A percentile compares a stretch with the other conserved stretches of the same genome.
Evolutionary conservation across 2,888 invertebrate genomes (phyloP).

Genomic region (Eupithecia exiguata): DNA sequence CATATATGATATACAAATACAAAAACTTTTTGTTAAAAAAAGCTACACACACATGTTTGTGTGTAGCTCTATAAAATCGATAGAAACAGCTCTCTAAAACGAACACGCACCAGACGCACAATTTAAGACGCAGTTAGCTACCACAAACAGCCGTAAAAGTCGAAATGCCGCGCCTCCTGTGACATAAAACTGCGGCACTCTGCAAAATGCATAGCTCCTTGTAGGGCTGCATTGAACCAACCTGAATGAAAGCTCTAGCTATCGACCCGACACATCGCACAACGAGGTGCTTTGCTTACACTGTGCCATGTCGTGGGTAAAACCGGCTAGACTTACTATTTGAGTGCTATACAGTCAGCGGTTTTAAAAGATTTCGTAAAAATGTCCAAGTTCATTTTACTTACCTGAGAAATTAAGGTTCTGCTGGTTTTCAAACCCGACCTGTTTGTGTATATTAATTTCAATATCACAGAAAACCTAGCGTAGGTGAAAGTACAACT

Average conservation of each 20-base stretch:
- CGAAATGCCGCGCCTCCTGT: conserved; percentile 17
- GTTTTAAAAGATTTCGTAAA: background rate
- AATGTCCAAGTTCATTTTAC: background rate
- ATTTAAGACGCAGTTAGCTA: conserved; percentile 10
- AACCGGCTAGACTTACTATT: conserved; percentile 25
- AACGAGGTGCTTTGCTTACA: conserved; percentile 9
- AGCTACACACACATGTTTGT: too few relatives aligned
- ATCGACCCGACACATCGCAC: conserved; percentile 48
- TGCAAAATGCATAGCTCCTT: conserved; percentile 32
- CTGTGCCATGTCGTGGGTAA: conserved; percentile 34
- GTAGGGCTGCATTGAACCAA: conserved; percentile 42
- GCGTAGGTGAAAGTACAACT: background rate
- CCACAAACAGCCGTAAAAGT: conserved; percentile 15
- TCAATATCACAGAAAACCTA: background rate
- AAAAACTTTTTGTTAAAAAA: too few relatives aligned
- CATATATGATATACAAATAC: too few relatives aligned
- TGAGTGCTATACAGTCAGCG: background rate
- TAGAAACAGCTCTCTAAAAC: background rate
- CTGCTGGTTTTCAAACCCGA: background rate
- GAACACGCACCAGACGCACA: conserved; percentile 17
- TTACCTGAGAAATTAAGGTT: background rate
- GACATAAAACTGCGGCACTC: conserved; percentile 20
- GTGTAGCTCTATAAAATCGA: background rate
- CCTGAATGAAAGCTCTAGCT: conserved; percentile 51
- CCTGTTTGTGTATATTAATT: background rate